Conservation (phyloP, 2,888 invertebrate species). For the Caenorhabditis zanzibari region DNA sequence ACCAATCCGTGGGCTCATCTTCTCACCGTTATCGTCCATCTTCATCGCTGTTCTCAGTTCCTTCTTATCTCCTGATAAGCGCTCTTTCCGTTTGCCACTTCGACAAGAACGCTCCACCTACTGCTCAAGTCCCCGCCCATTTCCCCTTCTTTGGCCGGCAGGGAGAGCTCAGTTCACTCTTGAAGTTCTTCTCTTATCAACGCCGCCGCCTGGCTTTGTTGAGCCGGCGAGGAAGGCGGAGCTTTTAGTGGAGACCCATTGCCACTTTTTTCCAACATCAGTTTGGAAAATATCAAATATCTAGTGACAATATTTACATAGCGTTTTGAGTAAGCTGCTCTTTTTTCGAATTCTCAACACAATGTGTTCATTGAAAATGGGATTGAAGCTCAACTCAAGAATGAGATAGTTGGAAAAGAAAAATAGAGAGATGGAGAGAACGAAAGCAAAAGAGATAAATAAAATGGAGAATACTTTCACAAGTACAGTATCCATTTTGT, state of each 20-base stretch:
- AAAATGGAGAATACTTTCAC: not conserved
- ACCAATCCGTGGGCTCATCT: slow-evolving; percentile 45
- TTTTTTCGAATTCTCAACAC: slow-evolving; percentile 4
- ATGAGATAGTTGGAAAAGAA: slow-evolving; percentile 8
- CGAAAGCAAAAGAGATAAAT: too few relatives aligned
- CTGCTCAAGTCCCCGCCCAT: slow-evolving; percentile 61
- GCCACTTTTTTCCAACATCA: slow-evolving; percentile 30
- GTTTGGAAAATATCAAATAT: slow-evolving; percentile 55
- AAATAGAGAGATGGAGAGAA: too few relatives aligned
- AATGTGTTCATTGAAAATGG: slow-evolving; percentile 38
- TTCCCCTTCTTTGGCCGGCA: slow-evolving; percentile 8
- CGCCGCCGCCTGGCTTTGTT: slow-evolving; percentile 13
- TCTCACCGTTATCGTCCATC: slow-evolving; percentile 33
- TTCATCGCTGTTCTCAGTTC: slow-evolving; percentile 13
- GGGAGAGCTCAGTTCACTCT: slow-evolving; percentile 39
- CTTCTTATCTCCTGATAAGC: slow-evolving; percentile 43
- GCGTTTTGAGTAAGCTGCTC: slow-evolving; percentile 51
- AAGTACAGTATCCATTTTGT: slow-evolving; percentile 53
- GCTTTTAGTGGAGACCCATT: not conserved
- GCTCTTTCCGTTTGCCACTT: slow-evolving; percentile 5
- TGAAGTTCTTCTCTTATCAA: slow-evolving; percentile 58
- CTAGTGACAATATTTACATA: slow-evolving; percentile 45
- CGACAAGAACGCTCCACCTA: slow-evolving; percentile 43
- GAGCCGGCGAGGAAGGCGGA: not conserved
- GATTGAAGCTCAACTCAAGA: slow-evolving; percentile 6